Base-by-base conservation (phyloP, 2,888 invertebrate species). In the Parnassius mnemosyne region DNA sequence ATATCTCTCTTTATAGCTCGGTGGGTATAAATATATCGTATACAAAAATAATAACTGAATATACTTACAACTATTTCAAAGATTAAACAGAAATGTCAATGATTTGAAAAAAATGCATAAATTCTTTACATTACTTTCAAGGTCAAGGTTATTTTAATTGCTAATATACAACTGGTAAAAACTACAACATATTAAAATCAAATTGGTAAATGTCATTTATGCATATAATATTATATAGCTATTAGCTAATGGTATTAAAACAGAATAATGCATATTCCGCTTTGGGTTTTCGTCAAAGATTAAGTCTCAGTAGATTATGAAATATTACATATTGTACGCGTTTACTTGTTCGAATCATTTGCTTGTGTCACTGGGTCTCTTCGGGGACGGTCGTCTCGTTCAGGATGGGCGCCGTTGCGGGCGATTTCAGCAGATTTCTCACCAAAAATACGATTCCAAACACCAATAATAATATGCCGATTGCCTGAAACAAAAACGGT, bases 401-500 rank as follows among this genome's bases (percentile, higher is more conserved):
- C 0, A 86, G 64, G 42, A 89, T 84, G 1, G 83, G 81, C n/a
- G 70, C 13, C 0, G 74, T 77, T 0, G 84, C 85, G 0, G 86
- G 77, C 0, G 86, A 79, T 1, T 65, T 70, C 2, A 89, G 13
- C 9, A 87, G 57, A 42, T 76, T 81, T 54, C 72, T 79, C 1
- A 87, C 66, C n/a, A 90, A 66, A 9, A 86, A 66, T 9, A 68
- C 63, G 34, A 90, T 81, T 2, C 89, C 90, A 1, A 69, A 66
- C 50, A 85, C 66, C 10, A 89, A 68, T 0, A 90, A 72, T 0
- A 70, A 57, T 2, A 84, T 69, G 3, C 90, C 90, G 53, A 88
- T 76, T 1, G 71, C 81, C 90, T 90, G 80, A 1, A 76, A 53
- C 12, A 41, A 42, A 12, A 54, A 44, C 5, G 1, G 34, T 34